Percentiles rank a stretch among this genome's conserved stretches.
These are phyloP conservation scores for Solen grandis DNA, from an alignment of 1,140 invertebrate species.

Conservation along the genomic window DNA sequence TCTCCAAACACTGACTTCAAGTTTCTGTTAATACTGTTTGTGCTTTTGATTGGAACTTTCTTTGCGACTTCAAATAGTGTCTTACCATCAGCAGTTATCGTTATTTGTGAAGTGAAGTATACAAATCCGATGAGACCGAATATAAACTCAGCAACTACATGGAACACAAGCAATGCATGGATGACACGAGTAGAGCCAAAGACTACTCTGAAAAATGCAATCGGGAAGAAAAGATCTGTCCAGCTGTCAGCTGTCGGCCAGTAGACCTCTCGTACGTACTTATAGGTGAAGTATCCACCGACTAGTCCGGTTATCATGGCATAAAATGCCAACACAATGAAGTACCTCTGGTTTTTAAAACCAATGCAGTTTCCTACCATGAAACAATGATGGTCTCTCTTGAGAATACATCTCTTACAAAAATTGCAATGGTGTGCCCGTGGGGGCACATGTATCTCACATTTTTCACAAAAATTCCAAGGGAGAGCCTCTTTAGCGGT, in stretches of 20 bases:
- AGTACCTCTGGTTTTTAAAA: slow-evolving; percentile 93
- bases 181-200: slow-evolving; percentile 35
- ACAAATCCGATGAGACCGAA: slow-evolving; percentile 58
- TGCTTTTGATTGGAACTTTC: slow-evolving; percentile 57
- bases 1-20: slow-evolving; percentile 71
- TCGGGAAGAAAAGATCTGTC: slow-evolving; percentile 59
- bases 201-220: slow-evolving; percentile 37
- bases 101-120: slow-evolving; percentile 66
- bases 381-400: slow-evolving; percentile 95
- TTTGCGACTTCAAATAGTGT: slow-evolving; percentile 66
- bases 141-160: slow-evolving; percentile 53
- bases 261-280: slow-evolving; percentile 54
- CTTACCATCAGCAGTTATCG: slow-evolving; percentile 53
- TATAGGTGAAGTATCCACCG: slow-evolving; percentile 57
- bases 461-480: slow-evolving; percentile 85
- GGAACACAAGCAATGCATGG: slow-evolving; percentile 35
- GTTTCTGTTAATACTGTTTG: slow-evolving; percentile 55
- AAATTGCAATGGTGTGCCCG: slow-evolving; percentile 70
- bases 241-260: slow-evolving; percentile 20
- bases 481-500: slow-evolving; percentile 51
- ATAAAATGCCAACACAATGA: slow-evolving; percentile 91
- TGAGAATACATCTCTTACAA: slow-evolving; percentile 70
- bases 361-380: slow-evolving; percentile 95
- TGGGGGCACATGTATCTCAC: slow-evolving; percentile 62
- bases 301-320: slow-evolving; percentile 46